phyloP scores from a whole-genome alignment of 2,888 invertebrate species.

The Scelioninae gen. 2 region DNA sequence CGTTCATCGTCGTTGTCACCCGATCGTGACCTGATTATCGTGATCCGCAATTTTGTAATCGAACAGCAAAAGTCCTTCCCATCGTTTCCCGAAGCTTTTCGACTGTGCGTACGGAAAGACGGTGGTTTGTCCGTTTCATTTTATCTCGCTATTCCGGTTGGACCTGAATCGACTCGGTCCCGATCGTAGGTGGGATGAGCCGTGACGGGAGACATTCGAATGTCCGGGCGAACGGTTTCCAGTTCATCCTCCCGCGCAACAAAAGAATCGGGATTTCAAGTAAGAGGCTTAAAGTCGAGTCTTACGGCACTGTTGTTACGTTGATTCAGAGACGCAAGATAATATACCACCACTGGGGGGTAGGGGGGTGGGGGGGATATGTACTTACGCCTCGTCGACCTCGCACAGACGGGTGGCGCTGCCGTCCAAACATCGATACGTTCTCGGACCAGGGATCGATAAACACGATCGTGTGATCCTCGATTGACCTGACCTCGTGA shows the following conservation, averaged over 20 bases:
- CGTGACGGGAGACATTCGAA: slow-evolving; percentile 40
- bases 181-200: slow-evolving; percentile 56
- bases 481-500: no score
- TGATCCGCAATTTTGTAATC: background rate
- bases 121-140: slow-evolving; percentile 24
- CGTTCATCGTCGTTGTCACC: background rate
- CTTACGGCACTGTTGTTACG: slow-evolving; percentile 46
- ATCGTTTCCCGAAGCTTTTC: slow-evolving; percentile 15
- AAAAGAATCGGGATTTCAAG: slow-evolving; percentile 46
- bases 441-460: no score
- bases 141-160: slow-evolving; percentile 48
- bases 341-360: no score
- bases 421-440: no score
- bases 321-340: slow-evolving; percentile 36
- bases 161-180: slow-evolving; percentile 51
- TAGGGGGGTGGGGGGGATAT: no score
- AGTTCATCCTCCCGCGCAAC: slow-evolving; percentile 49
- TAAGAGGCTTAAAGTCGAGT: slow-evolving; percentile 53
- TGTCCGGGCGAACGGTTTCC: slow-evolving; percentile 45
- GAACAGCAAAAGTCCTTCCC: slow-evolving; percentile 1
- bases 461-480: no score
- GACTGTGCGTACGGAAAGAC: slow-evolving; percentile 11
- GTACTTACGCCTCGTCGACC: no score
- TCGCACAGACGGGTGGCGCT: no score
- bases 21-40: slow-evolving; percentile 1